phyloP scores from a whole-genome alignment of 2,888 invertebrate species.

The Drymonia ruficornis region DNA sequence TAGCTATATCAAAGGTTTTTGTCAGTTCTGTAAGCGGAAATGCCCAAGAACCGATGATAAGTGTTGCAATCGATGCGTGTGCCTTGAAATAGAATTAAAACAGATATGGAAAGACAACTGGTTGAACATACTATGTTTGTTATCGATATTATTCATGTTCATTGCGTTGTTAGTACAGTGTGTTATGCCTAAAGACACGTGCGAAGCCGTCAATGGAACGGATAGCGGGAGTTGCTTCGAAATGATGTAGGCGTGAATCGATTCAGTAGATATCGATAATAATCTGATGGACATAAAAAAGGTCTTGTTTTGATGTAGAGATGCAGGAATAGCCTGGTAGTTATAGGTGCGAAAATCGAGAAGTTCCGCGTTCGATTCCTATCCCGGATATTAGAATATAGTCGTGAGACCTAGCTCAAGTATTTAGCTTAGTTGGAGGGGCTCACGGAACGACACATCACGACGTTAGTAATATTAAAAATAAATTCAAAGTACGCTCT shows the following conservation, averaged over 20 bases:
- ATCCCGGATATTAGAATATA: no score
- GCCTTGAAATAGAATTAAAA: conserved; percentile 65
- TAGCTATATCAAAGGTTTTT: conserved; percentile 55
- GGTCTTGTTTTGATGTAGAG: no score
- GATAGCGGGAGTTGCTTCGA: conserved; percentile 57
- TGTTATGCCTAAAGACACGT: conserved; percentile 54
- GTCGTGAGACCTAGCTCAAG: no score
- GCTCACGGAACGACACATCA: no score
- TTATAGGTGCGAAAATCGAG: no score
- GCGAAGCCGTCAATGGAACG: conserved; percentile 46
- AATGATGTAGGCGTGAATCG: conserved; percentile 32
- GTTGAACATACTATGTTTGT: conserved; percentile 69
- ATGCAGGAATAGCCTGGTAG: no score
- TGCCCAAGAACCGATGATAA: conserved; percentile 69
- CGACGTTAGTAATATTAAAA: no score
- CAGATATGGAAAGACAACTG: conserved; percentile 72
- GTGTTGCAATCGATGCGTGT: conserved; percentile 68
- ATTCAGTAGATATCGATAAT: no score
- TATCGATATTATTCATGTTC: conserved; percentile 65
- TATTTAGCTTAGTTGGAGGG: no score
- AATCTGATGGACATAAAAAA: no score
- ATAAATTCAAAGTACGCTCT: no score
- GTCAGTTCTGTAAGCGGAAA: conserved; percentile 61
- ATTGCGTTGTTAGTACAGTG: conserved; percentile 67
- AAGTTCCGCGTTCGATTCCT: no score